These are phyloP conservation scores for Amphipyra berbera DNA, from an alignment of 2,888 invertebrate species.

Conservation along the genomic window DNA sequence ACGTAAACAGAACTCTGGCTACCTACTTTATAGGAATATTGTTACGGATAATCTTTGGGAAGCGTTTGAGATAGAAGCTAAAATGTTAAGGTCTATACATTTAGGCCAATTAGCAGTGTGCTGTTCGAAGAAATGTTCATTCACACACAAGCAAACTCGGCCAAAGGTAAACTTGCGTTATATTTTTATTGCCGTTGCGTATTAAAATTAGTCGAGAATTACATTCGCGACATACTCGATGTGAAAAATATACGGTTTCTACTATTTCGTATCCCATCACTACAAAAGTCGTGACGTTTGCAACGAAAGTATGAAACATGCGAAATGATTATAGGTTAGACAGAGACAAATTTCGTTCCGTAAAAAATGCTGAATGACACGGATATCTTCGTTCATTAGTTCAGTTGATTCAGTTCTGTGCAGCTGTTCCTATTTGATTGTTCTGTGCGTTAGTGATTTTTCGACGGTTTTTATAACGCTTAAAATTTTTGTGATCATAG, in stretches of 20 bases:
- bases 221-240: too few species aligned
- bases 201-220: too few species aligned
- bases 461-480: slow-evolving; percentile 34
- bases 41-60: too few species aligned
- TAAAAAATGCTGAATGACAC: slow-evolving; percentile 45
- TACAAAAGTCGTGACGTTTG: slow-evolving; percentile 46
- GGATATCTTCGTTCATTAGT: slow-evolving; percentile 64
- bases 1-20: too few species aligned
- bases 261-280: slow-evolving; percentile 24
- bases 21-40: too few species aligned
- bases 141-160: too few species aligned
- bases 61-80: too few species aligned
- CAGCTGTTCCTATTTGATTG: slow-evolving; percentile 64
- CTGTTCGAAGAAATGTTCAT: too few species aligned
- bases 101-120: too few species aligned
- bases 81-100: too few species aligned
- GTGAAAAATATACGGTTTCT: slow-evolving; percentile 34
- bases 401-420: slow-evolving; percentile 59
- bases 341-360: slow-evolving; percentile 22
- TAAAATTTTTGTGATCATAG: slow-evolving; percentile 55
- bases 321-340: slow-evolving; percentile 26
- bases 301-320: slow-evolving; percentile 12
- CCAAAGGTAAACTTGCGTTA: too few species aligned
- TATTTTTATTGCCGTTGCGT: too few species aligned
- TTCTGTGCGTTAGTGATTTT: slow-evolving; percentile 53